Percentiles rank a stretch among this genome's conserved stretches.
phyloP scores from a whole-genome alignment of 2,797 vertebrate species.

The Spatula clypeata region DNA sequence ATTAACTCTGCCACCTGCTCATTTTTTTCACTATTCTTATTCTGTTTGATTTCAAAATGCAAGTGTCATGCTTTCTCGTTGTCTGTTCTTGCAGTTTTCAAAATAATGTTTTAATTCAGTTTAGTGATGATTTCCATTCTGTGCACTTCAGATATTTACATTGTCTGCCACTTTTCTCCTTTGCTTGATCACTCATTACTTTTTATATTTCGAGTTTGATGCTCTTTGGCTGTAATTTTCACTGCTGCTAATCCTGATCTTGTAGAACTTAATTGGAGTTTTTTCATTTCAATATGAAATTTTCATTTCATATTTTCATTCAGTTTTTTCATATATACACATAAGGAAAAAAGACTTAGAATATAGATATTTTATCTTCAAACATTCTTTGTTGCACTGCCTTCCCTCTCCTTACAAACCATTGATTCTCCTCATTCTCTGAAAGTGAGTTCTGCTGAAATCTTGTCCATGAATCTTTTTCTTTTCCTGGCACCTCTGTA shows the following conservation, averaged over 20 bases:
- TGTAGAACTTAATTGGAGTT: neutral
- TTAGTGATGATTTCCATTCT: neutral
- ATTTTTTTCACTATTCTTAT: neutral
- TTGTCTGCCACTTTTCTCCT: neutral
- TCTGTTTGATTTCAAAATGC: neutral
- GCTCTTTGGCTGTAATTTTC: neutral
- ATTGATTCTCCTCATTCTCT: neutral
- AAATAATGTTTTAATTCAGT: neutral
- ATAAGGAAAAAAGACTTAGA: neutral
- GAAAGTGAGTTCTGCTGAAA: neutral
- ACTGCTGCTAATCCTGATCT: neutral
- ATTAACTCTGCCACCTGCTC: neutral
- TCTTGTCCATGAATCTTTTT: neutral
- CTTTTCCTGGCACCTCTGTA: neutral
- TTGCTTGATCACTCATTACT: neutral
- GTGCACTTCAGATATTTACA: neutral
- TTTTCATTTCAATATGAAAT: too few species aligned
- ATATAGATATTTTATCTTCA: neutral
- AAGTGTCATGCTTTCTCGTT: neutral
- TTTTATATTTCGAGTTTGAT: neutral
- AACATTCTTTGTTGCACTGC: neutral
- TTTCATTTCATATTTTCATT: too few species aligned
- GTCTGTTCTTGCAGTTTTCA: neutral
- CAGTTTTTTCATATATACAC: neutral
- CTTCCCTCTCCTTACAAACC: neutral